phyloP scores from a whole-genome alignment of 2,888 invertebrate species.

The Lithodes maja region DNA sequence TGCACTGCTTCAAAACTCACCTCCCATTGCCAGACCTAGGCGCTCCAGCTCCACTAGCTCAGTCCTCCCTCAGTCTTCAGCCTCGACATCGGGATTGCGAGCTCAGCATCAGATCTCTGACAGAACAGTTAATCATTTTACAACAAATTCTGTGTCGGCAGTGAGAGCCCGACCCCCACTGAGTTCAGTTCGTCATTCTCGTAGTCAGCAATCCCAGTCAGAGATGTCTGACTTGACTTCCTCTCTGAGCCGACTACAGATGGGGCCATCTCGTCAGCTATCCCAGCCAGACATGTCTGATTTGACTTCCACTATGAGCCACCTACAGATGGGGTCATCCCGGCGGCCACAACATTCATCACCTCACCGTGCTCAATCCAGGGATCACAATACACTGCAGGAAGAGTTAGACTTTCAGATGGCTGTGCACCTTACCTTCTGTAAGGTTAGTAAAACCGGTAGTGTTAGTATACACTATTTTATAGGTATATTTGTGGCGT shows the following conservation, averaged over 20 bases:
- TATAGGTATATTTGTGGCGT: too few relatives aligned
- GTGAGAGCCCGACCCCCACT: not conserved
- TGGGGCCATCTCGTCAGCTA: not conserved
- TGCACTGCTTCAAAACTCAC: too few relatives aligned
- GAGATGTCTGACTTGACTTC: not conserved
- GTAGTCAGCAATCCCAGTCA: not conserved
- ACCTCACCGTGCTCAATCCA: not conserved
- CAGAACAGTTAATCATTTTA: not conserved
- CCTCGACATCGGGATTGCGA: too few relatives aligned
- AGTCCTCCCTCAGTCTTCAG: too few relatives aligned
- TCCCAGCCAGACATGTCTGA: not conserved
- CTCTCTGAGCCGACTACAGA: not conserved
- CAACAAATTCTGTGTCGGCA: not conserved
- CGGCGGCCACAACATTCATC: not conserved
- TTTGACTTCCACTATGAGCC: not conserved
- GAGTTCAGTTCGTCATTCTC: not conserved
- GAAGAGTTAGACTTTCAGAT: conserved; percentile 54
- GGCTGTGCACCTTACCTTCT: conserved; percentile 56
- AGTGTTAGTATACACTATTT: too few relatives aligned
- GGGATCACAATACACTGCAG: conserved; percentile 27
- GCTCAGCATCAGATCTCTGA: too few relatives aligned
- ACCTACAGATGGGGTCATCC: not conserved
- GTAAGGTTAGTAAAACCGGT: too few relatives aligned
- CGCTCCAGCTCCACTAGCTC: too few relatives aligned
- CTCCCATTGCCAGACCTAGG: too few relatives aligned